Conservation (phyloP, 2,888 invertebrate genomes). For the Tenthredo mesomela region DNA sequence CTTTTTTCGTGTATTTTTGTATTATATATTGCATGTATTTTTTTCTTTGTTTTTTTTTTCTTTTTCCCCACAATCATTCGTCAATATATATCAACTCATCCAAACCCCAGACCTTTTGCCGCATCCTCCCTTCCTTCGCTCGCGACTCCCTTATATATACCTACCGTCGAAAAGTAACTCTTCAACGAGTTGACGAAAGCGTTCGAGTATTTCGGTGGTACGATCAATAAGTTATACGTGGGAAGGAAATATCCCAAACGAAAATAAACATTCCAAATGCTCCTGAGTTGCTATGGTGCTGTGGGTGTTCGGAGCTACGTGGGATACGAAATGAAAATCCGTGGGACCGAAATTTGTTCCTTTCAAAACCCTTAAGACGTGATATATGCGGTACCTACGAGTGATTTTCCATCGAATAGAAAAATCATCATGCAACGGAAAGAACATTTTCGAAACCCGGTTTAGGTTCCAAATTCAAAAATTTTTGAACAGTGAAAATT, state of each 20-base stretch:
- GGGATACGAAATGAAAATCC: conserved; percentile 19
- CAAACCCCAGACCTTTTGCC: no score
- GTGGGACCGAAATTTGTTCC: conserved; percentile 33
- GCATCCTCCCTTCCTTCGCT: background rate
- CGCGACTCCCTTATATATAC: background rate
- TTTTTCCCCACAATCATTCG: background rate
- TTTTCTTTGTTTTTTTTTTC: no score
- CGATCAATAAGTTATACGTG: conserved; percentile 50
- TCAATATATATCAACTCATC: conserved; percentile 22
- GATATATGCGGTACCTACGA: no score
- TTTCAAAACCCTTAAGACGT: background rate
- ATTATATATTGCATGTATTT: no score
- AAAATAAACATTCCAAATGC: conserved; percentile 36
- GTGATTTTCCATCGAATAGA: no score
- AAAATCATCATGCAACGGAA: no score
- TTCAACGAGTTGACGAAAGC: conserved; percentile 41
- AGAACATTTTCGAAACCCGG: no score
- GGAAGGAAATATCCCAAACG: conserved; percentile 21
- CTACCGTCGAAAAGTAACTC: conserved; percentile 20
- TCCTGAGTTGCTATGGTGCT: background rate
- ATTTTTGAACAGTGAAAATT: no score
- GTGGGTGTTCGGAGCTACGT: background rate
- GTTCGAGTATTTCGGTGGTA: background rate
- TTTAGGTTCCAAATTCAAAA: no score
- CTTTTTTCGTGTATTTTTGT: background rate